Percentiles rank a stretch among this genome's conserved stretches.
Conservation (phyloP, 1,140 invertebrate genomes). For the Eriosoma lanigerum region DNA sequence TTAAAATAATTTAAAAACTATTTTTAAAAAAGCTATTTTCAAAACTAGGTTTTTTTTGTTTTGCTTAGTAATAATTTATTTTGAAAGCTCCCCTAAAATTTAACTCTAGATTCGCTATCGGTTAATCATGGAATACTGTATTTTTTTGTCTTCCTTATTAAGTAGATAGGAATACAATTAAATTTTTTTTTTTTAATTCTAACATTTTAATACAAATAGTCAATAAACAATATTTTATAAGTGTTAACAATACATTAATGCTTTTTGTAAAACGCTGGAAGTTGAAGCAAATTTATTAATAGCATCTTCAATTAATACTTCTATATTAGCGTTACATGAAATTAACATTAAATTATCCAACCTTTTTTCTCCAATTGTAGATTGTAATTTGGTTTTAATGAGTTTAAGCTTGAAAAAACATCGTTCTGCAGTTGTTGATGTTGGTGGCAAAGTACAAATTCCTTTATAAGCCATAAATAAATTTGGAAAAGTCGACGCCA, state of each 20-base stretch:
- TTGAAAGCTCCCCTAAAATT: no score
- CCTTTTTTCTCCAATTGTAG: background rate
- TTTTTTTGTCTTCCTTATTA: no score
- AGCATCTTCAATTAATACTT: no score
- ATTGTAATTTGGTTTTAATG: background rate
- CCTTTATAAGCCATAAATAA: background rate
- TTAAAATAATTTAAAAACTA: no score
- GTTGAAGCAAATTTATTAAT: no score
- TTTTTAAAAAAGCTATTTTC: no score
- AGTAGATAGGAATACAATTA: no score
- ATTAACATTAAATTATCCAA: no score
- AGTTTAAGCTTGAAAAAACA: background rate
- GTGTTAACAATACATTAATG: conserved; percentile 8
- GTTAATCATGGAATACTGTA: no score
- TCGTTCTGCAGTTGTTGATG: background rate
- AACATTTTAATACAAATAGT: background rate
- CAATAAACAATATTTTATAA: background rate
- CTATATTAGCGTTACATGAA: background rate
- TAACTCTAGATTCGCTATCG: no score
- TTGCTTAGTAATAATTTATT: no score
- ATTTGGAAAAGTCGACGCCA: background rate
- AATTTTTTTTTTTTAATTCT: background rate
- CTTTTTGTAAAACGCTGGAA: background rate
- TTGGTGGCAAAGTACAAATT: background rate
- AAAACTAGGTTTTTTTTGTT: no score